Base-by-base conservation (phyloP, 2,113 vertebrate genomes). In the Grammomys surdaster region DNA sequence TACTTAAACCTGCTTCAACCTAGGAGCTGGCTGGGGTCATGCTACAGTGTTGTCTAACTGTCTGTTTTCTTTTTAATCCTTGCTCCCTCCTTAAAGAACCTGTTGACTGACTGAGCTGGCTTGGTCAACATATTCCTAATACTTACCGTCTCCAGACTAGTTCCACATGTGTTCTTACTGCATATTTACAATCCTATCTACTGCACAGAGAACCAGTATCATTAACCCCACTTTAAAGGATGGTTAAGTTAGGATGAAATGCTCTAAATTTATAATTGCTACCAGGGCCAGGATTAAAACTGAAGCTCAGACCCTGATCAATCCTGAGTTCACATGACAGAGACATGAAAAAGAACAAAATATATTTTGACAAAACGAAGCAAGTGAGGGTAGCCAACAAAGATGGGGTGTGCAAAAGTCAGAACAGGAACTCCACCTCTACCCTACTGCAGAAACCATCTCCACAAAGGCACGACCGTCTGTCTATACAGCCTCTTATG, bases 241-340 rank as follows among this genome's bases (percentile, higher is more conserved):
- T 91, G 33, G 48, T 11, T 91, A 84, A 91, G 67, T 92, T n/a
- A 96, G 22, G 46, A 31, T 33, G 8, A 86, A 24, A 96, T n/a
- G 89, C 72, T 54, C 93, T 93, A 76, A 94, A 86, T 75, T 69
- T 46, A 69, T 1, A 90, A 80, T 58, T 95, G 76, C 65, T 89
- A 85, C 80, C 48, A 80, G 46, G 51, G 85, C 24, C 54, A 93
- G 40, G 88, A 89, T 48, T 65, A 84, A 10, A 73, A 81, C 19
- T n/a, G 24, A 90, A 88, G 73, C 67, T 93, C 60, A 80, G 63
- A 92, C 19, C 46, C n/a, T 13, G 11, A 84, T 28, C 24, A 40
- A 43, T 19, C n/a, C n/a, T 31, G 24, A 65, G 63, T 65, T 26
- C 63, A 65, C 63, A 80, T 26, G 40, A 90, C 31, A 92, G n/a